Evolutionary conservation across 2,113 vertebrate species (phyloP), one percentile per base, ranked within the genome.

Genomic region (Eulemur macaco): DNA sequence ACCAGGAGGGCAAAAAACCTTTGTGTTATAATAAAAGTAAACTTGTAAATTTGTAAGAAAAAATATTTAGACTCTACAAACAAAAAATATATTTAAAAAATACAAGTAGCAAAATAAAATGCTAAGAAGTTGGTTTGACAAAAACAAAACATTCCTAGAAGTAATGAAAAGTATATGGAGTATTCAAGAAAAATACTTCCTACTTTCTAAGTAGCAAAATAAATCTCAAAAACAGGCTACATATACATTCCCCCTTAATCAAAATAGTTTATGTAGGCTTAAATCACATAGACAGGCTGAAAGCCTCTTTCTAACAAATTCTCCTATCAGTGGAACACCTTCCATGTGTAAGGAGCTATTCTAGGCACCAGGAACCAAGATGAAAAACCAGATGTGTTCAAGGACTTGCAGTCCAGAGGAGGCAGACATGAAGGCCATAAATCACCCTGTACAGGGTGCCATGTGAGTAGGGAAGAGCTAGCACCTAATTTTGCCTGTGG

Each of bases 151-250:
- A 96, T 20, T 92, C 31, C 56, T 80, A 68, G 29, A 85, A 74
- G 37, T 73, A 37, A 86, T 60, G 29, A 82, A 54, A 80, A 68
- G 5, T 63, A 58, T 63, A 60, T 56, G 18, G 23, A 80, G 12
- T 68, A 78, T 56, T 88, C 78, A 94, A 73, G 18, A 96, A 27
- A 89, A 86, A 89, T 39, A 92, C 34, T 81, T 93, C 39, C 80
- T 84, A 74, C 78, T 17, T n/a, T 94, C 31, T 80, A 68, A 29
- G 31, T 69, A 81, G 50, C 23, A 95, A 96, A 95, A 66, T 50
- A 45, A 94, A 68, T 20, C 69, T 87, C 86, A 86, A 80, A 83
- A 95, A 69, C 5, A 81, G 12, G n/a, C 47, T 73, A 85, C 39
- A 54, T 42, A 76, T 37, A 34, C 8, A 92, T 78, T 45, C 10